These are phyloP conservation scores for silkworm (Bombyx mori) DNA, from an alignment of 1,140 invertebrate genomes.

Conservation along the genomic window ASM3026992v2 NC_085114.1:10051501-10052000, in stretches of 20 bases:
- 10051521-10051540: constrained; percentile 22
- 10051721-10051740: constrained; percentile 39
- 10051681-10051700: constrained; percentile 30
- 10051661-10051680: constrained; percentile 30
- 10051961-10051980: no score
- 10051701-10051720: constrained; percentile 51
- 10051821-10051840: constrained; percentile 65
- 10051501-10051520: constrained; percentile 20
- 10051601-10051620: not conserved
- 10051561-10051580: not conserved
- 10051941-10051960: constrained; percentile 44
- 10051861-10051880: constrained; percentile 81
- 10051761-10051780: constrained; percentile 48
- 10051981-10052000: no score
- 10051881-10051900: constrained; percentile 84
- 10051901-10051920: constrained; percentile 79
- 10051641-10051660: no score
- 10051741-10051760: constrained; percentile 48
- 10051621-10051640: no score
- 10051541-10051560: constrained; percentile 5
- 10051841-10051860: constrained; percentile 62
- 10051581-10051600: not conserved
- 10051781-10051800: constrained; percentile 50
- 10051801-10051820: constrained; percentile 64
- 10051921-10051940: constrained; percentile 88